Evolutionary conservation across 1,140 invertebrate species (phyloP), one percentile per base, ranked within the genome.

Genomic region (Neodiprion virginianus): DNA sequence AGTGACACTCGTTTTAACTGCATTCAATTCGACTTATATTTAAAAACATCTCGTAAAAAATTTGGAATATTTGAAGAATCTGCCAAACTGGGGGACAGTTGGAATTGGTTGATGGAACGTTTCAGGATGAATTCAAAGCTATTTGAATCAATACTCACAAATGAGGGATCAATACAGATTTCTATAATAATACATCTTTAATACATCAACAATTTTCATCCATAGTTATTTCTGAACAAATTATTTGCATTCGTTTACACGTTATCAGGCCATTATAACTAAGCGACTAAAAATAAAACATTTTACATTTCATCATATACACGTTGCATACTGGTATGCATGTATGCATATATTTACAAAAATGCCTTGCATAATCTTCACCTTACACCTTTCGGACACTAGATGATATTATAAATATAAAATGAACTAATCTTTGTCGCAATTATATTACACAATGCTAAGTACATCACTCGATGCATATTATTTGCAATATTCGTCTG

Each of bases 121-220:
- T 21, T 21, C 17, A 21, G 17, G 17, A 21, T 21, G 17, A 21
- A 21, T 21, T 21, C 17, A 21, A 21, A 21, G 17, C 17, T 21
- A 21, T 21, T 21, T 21, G 17, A 21, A 21, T 21, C 17, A 21
- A 21, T 21, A 21, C 17, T 21, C 17, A 21, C 17, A 21, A 21
- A 21, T 21, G 17, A 21, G 17, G 17, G 17, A 21, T 21, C 17
- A 21, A 21, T 21, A 21, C 1, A 53, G 50, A 11, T 53, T 53
- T 53, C 50, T 53, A 53, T 53, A 53, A 53, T 53, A 53, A 53
- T 53, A 53, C n/a, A 53, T n/a, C 10, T 53, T 53, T 53, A 53
- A 11, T 53, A 53, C 50, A 53, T 53, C 50, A 53, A 53, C 50
- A 53, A 53, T 53, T 53, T 53, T 1, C 10, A 53, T 53, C 10